Conservation (phyloP, 2,113 vertebrate species). For the Montifringilla adamsi region DNA sequence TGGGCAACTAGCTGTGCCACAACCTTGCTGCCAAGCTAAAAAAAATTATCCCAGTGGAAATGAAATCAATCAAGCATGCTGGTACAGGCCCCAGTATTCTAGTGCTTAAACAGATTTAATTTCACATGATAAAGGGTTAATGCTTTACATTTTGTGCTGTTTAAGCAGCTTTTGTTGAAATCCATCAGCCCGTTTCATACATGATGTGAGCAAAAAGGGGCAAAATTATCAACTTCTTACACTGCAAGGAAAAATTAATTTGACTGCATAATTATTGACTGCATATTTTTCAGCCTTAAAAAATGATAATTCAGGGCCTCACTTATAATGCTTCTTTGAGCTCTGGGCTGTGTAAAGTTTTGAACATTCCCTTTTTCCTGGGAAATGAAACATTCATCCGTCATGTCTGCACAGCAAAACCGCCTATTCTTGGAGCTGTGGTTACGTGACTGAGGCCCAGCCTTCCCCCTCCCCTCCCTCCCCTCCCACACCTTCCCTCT, state of each 20-base stretch:
- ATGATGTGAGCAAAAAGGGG: neutral
- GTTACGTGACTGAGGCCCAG: neutral
- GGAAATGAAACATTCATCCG: neutral
- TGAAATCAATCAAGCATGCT: neutral
- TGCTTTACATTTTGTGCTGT: neutral
- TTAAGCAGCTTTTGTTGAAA: neutral
- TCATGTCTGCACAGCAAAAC: conserved; percentile 16
- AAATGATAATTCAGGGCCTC: neutral
- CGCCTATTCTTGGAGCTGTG: conserved; percentile 40
- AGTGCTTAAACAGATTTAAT: neutral
- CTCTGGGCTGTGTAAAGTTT: neutral
- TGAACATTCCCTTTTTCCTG: neutral
- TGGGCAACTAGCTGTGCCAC: neutral
- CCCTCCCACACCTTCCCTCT: conserved; percentile 38
- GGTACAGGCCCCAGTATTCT: neutral
- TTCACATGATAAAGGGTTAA: neutral
- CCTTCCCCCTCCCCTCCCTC: neutral
- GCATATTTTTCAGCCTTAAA: neutral
- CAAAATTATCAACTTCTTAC: neutral
- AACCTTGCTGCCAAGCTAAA: neutral
- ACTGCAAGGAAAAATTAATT: neutral
- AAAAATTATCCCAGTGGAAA: neutral
- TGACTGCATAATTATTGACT: neutral
- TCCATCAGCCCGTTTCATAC: neutral
- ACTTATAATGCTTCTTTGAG: neutral